Conservation (phyloP, 1,140 invertebrate genomes). For the Probaryconus sp. region DNA sequence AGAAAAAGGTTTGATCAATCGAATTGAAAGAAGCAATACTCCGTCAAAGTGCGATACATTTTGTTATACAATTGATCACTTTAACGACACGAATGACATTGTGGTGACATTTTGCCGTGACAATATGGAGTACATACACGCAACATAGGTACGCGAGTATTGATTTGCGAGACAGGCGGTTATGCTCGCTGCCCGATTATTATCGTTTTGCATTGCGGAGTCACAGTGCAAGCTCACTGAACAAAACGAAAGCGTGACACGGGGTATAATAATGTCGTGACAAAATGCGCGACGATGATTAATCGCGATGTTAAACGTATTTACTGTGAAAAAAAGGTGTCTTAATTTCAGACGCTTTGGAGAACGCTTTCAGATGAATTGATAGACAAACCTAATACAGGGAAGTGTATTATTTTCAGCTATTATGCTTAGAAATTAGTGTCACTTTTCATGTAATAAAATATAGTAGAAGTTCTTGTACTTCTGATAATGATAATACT, state of each 20-base stretch:
- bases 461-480: too few relatives aligned
- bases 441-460: too few relatives aligned
- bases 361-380: background rate
- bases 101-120: conserved; percentile 46
- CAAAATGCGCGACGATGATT: conserved; percentile 51
- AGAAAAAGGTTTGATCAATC: conserved; percentile 5
- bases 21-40: conserved; percentile 13
- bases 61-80: conserved; percentile 51
- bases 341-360: background rate
- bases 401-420: too few relatives aligned
- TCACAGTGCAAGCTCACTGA: conserved; percentile 43
- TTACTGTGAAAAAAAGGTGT: background rate
- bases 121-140: conserved; percentile 41
- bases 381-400: background rate
- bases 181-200: conserved; percentile 59
- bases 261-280: conserved; percentile 44
- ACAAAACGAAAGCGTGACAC: conserved; percentile 60
- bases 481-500: too few relatives aligned
- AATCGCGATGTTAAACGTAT: conserved; percentile 30
- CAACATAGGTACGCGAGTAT: conserved; percentile 49
- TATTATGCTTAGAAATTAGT: too few relatives aligned
- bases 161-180: conserved; percentile 61
- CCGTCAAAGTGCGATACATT: conserved; percentile 37
- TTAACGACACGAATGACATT: conserved; percentile 48
- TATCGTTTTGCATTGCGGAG: conserved; percentile 58